A percentile compares a stretch with the other conserved stretches of the same genome.
These are phyloP conservation scores for Vanessa cardui DNA, from an alignment of 2,888 invertebrate species.

Conservation along the genomic window DNA sequence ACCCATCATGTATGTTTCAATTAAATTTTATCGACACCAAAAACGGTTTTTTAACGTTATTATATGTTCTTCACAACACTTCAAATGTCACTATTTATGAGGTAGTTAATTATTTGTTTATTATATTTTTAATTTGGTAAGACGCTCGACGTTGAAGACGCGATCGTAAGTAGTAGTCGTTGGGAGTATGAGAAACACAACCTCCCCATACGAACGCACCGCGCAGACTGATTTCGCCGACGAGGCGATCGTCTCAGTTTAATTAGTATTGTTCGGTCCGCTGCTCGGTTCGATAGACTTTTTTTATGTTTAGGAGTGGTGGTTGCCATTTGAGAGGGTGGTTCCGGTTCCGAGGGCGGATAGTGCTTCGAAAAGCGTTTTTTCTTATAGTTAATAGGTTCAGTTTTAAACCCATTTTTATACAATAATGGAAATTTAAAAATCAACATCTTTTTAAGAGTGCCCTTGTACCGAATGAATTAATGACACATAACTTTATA, in stretches of 20 bases:
- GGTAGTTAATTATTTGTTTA: constrained; percentile 46
- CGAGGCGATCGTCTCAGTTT: constrained; percentile 38
- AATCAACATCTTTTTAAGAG: too few relatives aligned
- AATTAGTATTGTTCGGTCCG: constrained; percentile 47
- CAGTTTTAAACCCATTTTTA: neutral
- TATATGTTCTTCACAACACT: constrained; percentile 38
- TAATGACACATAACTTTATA: too few relatives aligned
- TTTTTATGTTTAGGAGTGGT: constrained; percentile 43
- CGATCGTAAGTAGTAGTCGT: constrained; percentile 64
- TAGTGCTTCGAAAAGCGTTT: constrained; percentile 25
- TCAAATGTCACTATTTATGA: constrained; percentile 52
- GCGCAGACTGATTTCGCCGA: constrained; percentile 62
- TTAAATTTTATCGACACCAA: constrained; percentile 21
- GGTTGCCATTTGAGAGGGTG: constrained; percentile 49
- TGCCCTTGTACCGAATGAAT: too few relatives aligned
- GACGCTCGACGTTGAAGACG: constrained; percentile 57
- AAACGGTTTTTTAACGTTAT: constrained; percentile 19
- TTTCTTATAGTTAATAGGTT: constrained; percentile 7
- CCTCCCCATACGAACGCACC: constrained; percentile 54
- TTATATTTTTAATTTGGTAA: constrained; percentile 35
- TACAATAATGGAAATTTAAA: too few relatives aligned
- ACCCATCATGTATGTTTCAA: constrained; percentile 41
- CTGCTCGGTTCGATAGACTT: constrained; percentile 41
- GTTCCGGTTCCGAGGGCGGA: constrained; percentile 52
- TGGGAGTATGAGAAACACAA: constrained; percentile 49